Conservation (phyloP, 2,113 vertebrate species). For the Pavo muticus region DNA sequence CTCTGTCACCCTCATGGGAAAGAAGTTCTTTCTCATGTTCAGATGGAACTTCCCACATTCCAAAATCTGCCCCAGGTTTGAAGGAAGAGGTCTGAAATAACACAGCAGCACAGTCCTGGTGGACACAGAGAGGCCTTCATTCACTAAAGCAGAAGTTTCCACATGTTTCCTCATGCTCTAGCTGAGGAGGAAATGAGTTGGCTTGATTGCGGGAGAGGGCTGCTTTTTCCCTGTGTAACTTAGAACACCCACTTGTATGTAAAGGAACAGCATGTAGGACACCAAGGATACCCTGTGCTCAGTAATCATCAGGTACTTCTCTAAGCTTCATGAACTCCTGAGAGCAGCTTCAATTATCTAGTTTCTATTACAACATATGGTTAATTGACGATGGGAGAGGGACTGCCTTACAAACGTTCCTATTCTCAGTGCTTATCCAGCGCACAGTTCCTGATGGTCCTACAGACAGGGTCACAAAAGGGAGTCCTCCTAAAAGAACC, state of each 20-base stretch:
- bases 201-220: not conserved
- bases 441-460: not conserved
- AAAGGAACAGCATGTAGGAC: not conserved
- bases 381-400: not conserved
- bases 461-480: not conserved
- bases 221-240: not conserved
- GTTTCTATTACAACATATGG: not conserved
- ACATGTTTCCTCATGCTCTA: conserved; percentile 25
- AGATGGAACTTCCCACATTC: not conserved
- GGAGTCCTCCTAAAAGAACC: rapidly evolving
- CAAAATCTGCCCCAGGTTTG: not conserved
- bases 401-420: not conserved
- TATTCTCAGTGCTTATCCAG: not conserved
- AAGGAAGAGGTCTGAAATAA: conserved; percentile 23
- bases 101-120: not conserved
- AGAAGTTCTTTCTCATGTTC: no score
- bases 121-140: conserved; percentile 63
- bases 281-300: not conserved
- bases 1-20: no score
- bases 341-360: not conserved
- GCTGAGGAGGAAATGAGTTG: conserved; percentile 64
- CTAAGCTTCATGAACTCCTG: not conserved
- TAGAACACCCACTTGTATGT: not conserved
- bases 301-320: not conserved
- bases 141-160: conserved; percentile 36